Conservation (phyloP, 2,797 vertebrate genomes). For the Poliocrania exsul region DNA sequence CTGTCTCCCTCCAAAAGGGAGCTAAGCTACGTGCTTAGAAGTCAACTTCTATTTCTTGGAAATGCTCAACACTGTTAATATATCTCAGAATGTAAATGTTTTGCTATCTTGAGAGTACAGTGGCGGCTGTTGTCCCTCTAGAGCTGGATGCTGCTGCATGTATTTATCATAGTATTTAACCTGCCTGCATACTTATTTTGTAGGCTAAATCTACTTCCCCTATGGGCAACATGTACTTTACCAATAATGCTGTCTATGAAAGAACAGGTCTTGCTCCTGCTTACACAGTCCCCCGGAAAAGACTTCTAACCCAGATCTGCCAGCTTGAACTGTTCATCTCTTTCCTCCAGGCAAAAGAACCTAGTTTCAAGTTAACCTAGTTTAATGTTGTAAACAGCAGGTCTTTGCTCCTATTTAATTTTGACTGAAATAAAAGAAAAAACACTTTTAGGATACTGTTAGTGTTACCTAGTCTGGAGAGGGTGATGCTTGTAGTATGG, state of each 20-base stretch:
- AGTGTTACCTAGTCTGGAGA: neutral
- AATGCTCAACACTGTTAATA: neutral
- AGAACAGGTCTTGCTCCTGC: neutral
- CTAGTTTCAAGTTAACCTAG: neutral
- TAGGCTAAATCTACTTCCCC: neutral
- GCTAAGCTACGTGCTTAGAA: neutral
- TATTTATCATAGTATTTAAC: neutral
- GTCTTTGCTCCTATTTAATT: neutral
- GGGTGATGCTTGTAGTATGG: neutral
- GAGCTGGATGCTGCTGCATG: neutral
- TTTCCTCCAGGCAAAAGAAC: neutral
- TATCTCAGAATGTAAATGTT: neutral
- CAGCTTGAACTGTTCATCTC: neutral
- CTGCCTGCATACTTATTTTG: neutral
- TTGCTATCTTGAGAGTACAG: neutral
- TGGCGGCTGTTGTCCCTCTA: neutral
- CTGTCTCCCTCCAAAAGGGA: neutral
- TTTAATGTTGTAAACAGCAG: neutral
- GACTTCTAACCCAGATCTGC: neutral
- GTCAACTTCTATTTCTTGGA: neutral
- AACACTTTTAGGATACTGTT: rapidly evolving
- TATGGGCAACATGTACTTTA: neutral
- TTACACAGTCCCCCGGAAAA: neutral
- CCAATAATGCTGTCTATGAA: neutral
- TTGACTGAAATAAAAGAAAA: neutral